Conservation (phyloP, 1,140 invertebrate species). For the Solenopsis fugax region DNA sequence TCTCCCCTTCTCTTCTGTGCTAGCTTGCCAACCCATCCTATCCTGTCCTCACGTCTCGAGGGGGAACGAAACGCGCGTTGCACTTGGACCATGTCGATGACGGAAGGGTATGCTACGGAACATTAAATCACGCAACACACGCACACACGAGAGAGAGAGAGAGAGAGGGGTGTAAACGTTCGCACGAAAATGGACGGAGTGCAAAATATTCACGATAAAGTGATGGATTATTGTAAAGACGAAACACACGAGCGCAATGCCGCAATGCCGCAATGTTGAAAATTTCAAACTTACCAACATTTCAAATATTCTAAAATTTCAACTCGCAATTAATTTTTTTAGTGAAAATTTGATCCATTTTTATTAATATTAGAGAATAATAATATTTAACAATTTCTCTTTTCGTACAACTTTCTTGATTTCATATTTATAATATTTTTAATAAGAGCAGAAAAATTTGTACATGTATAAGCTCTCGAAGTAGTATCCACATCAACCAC, state of each 20-base stretch:
- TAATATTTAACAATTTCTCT: not conserved
- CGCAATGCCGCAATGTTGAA: too few relatives aligned
- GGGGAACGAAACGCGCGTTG: conserved; percentile 13
- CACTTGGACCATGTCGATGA: conserved; percentile 66
- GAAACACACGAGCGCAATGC: not conserved
- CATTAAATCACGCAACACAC: conserved; percentile 83
- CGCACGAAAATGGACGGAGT: conserved; percentile 9
- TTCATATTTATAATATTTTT: not conserved
- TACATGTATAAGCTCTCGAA: not conserved
- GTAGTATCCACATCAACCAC: not conserved
- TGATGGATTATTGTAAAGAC: not conserved
- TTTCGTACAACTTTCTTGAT: not conserved
- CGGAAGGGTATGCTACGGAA: conserved; percentile 74
- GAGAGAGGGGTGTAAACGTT: conserved; percentile 31
- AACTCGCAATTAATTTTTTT: not conserved
- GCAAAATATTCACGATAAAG: not conserved
- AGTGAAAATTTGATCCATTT: not conserved
- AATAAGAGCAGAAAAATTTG: not conserved
- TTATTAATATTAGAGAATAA: not conserved
- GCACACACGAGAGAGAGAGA: not conserved
- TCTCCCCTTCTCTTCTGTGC: conserved; percentile 60
- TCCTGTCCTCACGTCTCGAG: conserved; percentile 43
- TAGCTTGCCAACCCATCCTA: conserved; percentile 12
- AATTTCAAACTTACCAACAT: not conserved
- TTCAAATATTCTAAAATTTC: not conserved